Percentiles rank a stretch among this genome's conserved stretches.
phyloP scores from a whole-genome alignment of 2,113 vertebrate genomes.

The Eolophus roseicapilla region DNA sequence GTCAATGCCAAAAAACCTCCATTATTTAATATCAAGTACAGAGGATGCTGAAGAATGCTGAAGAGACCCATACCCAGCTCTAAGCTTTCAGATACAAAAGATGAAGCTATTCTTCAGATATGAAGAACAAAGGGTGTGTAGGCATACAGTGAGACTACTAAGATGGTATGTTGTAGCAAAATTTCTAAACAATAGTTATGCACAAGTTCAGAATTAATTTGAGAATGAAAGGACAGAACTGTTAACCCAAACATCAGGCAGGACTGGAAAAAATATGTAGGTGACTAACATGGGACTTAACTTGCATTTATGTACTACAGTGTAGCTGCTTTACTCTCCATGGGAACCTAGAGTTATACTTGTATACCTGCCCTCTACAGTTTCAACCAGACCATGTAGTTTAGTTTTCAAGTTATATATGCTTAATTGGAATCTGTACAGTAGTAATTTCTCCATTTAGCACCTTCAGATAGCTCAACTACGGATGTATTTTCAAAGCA shows the following conservation, averaged over 20 bases:
- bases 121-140: neutral
- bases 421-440: neutral
- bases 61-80: neutral
- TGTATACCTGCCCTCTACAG: neutral
- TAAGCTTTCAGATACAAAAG: neutral
- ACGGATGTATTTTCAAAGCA: neutral
- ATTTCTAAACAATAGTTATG: neutral
- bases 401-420: neutral
- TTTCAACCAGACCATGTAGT: neutral
- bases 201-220: neutral
- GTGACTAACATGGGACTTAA: neutral
- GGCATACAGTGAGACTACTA: neutral
- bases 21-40: neutral
- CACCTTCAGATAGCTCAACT: neutral
- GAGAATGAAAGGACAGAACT: neutral
- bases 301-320: neutral
- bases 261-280: neutral
- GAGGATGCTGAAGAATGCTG: neutral
- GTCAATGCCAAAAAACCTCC: neutral
- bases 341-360: neutral
- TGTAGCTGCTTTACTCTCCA: neutral
- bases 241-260: neutral
- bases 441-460: neutral
- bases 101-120: neutral
- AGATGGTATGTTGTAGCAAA: neutral